These are phyloP conservation scores for Holacanthus passer DNA, from an alignment of 2,113 vertebrate species.

Conservation along the genomic window DNA sequence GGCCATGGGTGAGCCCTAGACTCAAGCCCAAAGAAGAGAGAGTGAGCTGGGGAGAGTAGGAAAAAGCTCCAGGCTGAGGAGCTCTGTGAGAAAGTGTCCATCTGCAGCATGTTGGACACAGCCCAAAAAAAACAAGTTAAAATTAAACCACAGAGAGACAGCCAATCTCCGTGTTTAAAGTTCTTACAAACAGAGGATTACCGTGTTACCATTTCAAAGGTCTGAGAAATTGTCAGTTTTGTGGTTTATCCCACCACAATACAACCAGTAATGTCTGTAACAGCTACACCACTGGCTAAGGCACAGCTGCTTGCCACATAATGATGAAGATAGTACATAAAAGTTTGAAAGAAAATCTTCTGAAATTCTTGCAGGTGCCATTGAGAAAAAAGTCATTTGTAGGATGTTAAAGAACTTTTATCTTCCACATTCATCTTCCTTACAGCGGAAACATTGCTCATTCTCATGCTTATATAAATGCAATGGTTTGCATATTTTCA, in stretches of 20 bases:
- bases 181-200: conserved; percentile 79
- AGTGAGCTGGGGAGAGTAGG: conserved; percentile 41
- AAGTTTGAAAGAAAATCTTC: conserved; percentile 20
- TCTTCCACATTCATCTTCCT: neutral
- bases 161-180: conserved; percentile 75
- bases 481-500: neutral
- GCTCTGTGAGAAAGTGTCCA: conserved; percentile 84
- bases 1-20: conserved; percentile 42
- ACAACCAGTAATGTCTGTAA: conserved; percentile 51
- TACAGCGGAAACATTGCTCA: neutral
- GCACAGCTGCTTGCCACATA: conserved; percentile 28
- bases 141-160: conserved; percentile 82
- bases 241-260: conserved; percentile 65
- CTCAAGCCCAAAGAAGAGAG: conserved; percentile 43
- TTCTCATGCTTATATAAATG: neutral
- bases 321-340: conserved; percentile 8
- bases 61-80: conserved; percentile 60
- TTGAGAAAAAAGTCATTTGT: neutral
- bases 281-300: conserved; percentile 34
- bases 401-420: neutral
- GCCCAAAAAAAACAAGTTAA: conserved; percentile 86
- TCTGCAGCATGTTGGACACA: conserved; percentile 77
- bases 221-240: conserved; percentile 70
- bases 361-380: conserved; percentile 4
- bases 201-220: conserved; percentile 73